Conservation (phyloP, 92 coral and sea anemone species). For the Paragorgia papillata region DNA sequence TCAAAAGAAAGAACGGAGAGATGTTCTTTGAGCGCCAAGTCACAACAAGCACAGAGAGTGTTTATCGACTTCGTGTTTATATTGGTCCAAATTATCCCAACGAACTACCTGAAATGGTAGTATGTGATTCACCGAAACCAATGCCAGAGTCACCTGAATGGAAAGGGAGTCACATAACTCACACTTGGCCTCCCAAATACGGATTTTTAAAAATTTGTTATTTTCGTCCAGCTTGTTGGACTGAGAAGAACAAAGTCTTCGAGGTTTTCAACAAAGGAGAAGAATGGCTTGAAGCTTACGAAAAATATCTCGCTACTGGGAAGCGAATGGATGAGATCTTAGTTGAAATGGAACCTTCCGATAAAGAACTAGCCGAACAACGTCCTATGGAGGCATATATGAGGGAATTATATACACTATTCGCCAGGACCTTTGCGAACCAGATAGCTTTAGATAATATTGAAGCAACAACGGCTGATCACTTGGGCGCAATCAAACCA, state of each 20-base stretch:
- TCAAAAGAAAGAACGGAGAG: background rate
- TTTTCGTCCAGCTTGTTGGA: constrained; percentile 63
- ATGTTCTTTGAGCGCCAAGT: constrained; percentile 55
- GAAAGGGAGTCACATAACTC: constrained; percentile 24
- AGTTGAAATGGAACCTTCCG: background rate
- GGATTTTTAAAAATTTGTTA: constrained; percentile 72
- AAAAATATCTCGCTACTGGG: constrained; percentile 70
- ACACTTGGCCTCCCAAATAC: constrained; percentile 51
- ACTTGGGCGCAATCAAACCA: no score
- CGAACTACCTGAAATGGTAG: constrained; percentile 69
- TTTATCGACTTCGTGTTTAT: constrained; percentile 66
- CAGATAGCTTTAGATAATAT: no score
- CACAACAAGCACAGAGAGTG: constrained; percentile 52
- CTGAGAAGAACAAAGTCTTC: constrained; percentile 64
- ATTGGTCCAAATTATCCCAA: constrained; percentile 71
- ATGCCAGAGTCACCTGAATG: constrained; percentile 25
- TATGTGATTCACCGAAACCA: constrained; percentile 59
- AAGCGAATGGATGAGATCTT: background rate
- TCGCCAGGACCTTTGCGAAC: no score
- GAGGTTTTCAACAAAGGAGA: constrained; percentile 79
- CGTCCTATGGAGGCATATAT: no score
- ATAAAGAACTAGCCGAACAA: background rate
- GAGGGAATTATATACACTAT: no score
- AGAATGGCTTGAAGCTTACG: constrained; percentile 89
- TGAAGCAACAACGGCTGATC: no score